Percentiles rank a stretch among this genome's conserved stretches.
phyloP scores from a whole-genome alignment of 2,888 invertebrate species.

The Pandemis cinnamomeana region DNA sequence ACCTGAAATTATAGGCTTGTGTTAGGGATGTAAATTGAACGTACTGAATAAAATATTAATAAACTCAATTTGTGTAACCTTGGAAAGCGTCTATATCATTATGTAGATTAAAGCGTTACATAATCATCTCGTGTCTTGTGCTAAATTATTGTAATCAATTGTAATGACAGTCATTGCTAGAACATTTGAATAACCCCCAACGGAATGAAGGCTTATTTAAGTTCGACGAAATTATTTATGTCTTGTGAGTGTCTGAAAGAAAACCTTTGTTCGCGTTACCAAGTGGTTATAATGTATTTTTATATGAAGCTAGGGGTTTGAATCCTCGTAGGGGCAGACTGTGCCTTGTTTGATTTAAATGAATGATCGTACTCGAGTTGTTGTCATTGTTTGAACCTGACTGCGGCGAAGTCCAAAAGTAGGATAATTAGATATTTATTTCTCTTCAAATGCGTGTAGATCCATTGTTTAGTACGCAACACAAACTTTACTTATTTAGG shows the following conservation, averaged over 20 bases:
- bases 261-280: neutral
- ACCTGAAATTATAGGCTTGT: neutral
- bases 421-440: too few species aligned
- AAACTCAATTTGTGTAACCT: conserved; percentile 1
- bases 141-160: neutral
- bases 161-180: neutral
- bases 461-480: too few species aligned
- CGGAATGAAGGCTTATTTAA: neutral
- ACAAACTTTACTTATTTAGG: too few species aligned
- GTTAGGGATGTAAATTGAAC: neutral
- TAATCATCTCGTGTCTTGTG: neutral
- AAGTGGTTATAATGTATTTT: too few species aligned
- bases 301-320: too few species aligned
- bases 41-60: conserved; percentile 1
- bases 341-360: too few species aligned
- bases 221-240: neutral
- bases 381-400: too few species aligned
- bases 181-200: neutral
- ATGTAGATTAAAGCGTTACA: neutral
- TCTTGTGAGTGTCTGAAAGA: neutral
- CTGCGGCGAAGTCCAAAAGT: too few species aligned
- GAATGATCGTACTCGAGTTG: too few species aligned
- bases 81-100: neutral
- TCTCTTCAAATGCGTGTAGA: too few species aligned
- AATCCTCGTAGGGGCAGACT: too few species aligned